Conservation (phyloP, 2,888 invertebrate species). For the Acleris laterana region DNA sequence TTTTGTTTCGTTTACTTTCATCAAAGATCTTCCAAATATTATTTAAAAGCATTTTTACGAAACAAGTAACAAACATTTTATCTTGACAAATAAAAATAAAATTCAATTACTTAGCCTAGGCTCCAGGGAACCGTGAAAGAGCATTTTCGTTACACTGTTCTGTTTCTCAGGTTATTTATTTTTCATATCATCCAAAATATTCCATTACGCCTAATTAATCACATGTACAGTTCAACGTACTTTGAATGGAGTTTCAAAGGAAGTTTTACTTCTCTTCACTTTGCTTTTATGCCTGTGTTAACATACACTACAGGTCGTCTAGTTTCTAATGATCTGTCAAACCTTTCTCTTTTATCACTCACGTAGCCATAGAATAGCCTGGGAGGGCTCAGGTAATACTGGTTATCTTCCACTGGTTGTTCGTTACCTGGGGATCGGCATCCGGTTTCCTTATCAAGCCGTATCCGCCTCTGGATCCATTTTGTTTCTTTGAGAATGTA, state of each 20-base stretch:
- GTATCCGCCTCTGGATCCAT: conserved; percentile 64
- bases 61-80: neutral
- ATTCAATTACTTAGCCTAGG: conserved; percentile 7
- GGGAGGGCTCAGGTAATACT: conserved; percentile 48
- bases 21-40: too few relatives aligned
- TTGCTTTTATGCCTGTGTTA: conserved; percentile 34
- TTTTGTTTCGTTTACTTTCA: too few relatives aligned
- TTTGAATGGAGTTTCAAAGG: conserved; percentile 29
- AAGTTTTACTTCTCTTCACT: conserved; percentile 22
- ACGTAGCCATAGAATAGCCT: conserved; percentile 31
- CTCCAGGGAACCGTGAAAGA: neutral
- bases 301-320: conserved; percentile 43
- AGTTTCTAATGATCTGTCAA: conserved; percentile 45
- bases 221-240: conserved; percentile 1
- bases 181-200: conserved; percentile 8
- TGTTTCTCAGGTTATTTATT: neutral
- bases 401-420: conserved; percentile 64
- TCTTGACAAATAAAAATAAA: conserved; percentile 1
- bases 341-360: conserved; percentile 33
- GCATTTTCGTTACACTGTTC: neutral
- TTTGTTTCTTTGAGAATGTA: conserved; percentile 70
- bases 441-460: conserved; percentile 75
- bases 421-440: conserved; percentile 69
- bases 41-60: too few relatives aligned
- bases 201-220: conserved; percentile 26